phyloP scores from a whole-genome alignment of 37 sponge, comb jelly and placozoan species.

The Corticium candelabrum region DNA sequence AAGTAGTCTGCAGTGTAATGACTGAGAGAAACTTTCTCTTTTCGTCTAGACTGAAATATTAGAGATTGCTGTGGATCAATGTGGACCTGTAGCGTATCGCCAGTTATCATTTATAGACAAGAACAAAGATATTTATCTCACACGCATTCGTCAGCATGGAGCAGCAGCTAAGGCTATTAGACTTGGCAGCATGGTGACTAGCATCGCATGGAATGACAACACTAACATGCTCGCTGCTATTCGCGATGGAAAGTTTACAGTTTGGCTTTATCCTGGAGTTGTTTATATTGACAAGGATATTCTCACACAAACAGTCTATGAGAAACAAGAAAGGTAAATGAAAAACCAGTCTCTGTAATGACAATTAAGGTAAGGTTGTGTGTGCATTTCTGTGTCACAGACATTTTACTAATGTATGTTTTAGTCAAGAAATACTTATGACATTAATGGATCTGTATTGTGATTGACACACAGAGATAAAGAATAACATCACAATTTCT shows the following conservation, averaged over 20 bases:
- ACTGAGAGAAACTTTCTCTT: background rate
- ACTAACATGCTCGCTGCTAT: slow-evolving; percentile 81
- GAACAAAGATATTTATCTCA: slow-evolving; percentile 79
- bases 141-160: slow-evolving; percentile 21
- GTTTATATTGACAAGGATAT: slow-evolving; percentile 80
- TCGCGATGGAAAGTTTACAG: slow-evolving; percentile 64
- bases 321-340: slow-evolving; percentile 58
- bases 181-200: slow-evolving; percentile 66
- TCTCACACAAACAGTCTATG: slow-evolving; percentile 40
- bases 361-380: background rate
- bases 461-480: no score
- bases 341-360: background rate
- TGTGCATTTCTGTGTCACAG: background rate
- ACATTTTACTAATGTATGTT: no score
- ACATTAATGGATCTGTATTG: no score
- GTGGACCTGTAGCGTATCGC: slow-evolving; percentile 41
- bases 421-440: no score
- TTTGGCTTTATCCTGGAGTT: slow-evolving; percentile 84
- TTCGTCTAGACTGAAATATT: slow-evolving; percentile 32
- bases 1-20: background rate
- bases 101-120: slow-evolving; percentile 72
- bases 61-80: slow-evolving; percentile 49
- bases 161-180: background rate
- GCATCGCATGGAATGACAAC: slow-evolving; percentile 65
- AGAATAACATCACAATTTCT: no score